Evolutionary conservation across 2,797 vertebrate genomes (phyloP).

Genomic region (Spea hammondii): DNA sequence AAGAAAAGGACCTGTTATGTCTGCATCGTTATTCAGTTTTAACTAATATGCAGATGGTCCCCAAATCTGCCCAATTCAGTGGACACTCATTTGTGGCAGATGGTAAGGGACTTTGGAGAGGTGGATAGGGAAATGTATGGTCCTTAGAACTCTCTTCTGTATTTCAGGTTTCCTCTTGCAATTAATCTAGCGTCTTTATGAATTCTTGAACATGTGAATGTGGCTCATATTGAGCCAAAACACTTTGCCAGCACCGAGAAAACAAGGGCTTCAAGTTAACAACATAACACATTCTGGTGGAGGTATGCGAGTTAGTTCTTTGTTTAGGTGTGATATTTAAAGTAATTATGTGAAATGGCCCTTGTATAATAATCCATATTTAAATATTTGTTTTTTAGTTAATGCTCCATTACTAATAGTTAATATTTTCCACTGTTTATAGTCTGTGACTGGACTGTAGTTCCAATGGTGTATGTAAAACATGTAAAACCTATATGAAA

Average conservation of each 20-base stretch:
- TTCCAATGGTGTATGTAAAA: no score
- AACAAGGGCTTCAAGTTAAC: not conserved
- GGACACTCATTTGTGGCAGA: slow-evolving; percentile 16
- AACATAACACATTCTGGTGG: not conserved
- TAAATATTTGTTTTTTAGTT: no score
- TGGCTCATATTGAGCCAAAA: not conserved
- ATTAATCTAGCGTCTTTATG: slow-evolving; percentile 10
- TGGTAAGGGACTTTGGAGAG: slow-evolving; percentile 9
- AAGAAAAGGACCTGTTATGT: not conserved
- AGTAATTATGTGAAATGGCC: no score
- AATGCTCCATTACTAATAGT: no score
- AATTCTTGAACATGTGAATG: slow-evolving; percentile 9
- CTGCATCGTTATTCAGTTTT: slow-evolving; percentile 8
- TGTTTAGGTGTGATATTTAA: no score
- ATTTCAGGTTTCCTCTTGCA: slow-evolving; percentile 1
- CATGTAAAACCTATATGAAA: no score
- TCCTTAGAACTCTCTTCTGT: slow-evolving; percentile 1
- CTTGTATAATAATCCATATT: no score
- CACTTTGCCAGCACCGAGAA: not conserved
- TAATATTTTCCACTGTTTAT: no score
- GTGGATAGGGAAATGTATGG: slow-evolving; percentile 4
- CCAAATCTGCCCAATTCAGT: slow-evolving; percentile 12
- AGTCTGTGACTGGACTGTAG: no score
- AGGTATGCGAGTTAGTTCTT: not conserved
- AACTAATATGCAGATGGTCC: slow-evolving; percentile 31